phyloP scores from a whole-genome alignment of 2,113 vertebrate genomes.

The Rhodinocichla rosea region DNA sequence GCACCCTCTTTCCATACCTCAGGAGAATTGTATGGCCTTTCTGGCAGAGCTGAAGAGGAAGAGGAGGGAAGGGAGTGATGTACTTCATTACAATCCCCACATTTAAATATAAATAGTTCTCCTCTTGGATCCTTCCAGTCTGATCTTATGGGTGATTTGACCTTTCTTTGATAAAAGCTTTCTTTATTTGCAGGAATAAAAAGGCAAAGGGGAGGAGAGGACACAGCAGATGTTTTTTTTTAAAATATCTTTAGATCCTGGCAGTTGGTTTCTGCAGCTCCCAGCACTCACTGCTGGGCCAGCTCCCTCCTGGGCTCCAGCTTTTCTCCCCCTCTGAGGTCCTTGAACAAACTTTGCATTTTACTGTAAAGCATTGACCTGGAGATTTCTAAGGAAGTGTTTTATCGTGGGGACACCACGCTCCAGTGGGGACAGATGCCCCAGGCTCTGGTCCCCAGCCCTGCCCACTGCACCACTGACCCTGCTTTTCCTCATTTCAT shows the following conservation, averaged over 20 bases:
- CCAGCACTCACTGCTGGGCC: rapidly evolving
- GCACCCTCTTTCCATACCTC: not conserved
- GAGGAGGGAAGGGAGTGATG: not conserved
- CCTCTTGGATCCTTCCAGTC: not conserved
- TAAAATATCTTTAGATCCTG: not conserved
- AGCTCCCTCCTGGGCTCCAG: not conserved
- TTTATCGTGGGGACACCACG: not conserved
- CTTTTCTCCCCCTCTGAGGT: not conserved
- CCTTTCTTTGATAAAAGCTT: slow-evolving; percentile 45
- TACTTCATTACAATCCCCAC: not conserved
- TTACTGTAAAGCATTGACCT: not conserved
- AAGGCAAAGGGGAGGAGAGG: slow-evolving; percentile 5
- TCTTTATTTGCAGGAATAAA: slow-evolving; percentile 12
- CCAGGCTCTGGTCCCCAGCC: not conserved
- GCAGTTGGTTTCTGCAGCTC: not conserved
- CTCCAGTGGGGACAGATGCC: rapidly evolving
- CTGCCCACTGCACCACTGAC: not conserved
- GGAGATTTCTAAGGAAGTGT: not conserved
- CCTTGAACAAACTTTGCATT: not conserved
- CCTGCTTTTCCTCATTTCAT: not conserved
- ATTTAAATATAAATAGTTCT: not conserved
- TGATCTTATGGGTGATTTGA: slow-evolving; percentile 20
- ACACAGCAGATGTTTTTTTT: not conserved
- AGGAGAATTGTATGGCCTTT: not conserved
- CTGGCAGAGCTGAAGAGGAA: not conserved